phyloP scores from a whole-genome alignment of 1,140 invertebrate species.

The Drosophila sp. region DNA sequence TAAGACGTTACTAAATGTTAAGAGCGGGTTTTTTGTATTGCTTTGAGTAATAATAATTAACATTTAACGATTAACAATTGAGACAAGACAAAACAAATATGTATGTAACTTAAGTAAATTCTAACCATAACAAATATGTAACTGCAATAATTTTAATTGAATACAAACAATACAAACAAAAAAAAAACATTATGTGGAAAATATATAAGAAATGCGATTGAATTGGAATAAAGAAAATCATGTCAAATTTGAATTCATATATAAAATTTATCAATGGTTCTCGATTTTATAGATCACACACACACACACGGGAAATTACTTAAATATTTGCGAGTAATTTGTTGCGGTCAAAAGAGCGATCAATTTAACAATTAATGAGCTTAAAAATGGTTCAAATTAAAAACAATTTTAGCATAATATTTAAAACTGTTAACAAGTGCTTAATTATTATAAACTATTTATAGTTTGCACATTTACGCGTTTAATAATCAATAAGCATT shows the following conservation, averaged over 20 bases:
- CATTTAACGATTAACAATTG: slow-evolving; percentile 18
- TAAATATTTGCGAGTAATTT: not conserved
- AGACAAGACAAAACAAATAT: slow-evolving; percentile 21
- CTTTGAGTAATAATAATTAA: slow-evolving; percentile 11
- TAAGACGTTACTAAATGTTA: slow-evolving; percentile 1
- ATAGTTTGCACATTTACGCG: slow-evolving; percentile 20
- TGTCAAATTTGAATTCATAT: slow-evolving; percentile 2
- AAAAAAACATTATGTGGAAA: slow-evolving; percentile 20
- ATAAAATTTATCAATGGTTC: slow-evolving; percentile 5
- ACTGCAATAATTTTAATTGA: slow-evolving; percentile 28
- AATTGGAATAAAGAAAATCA: slow-evolving; percentile 15
- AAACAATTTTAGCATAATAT: not conserved
- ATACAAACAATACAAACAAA: slow-evolving; percentile 27
- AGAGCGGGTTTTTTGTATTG: slow-evolving; percentile 2
- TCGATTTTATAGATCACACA: not conserved
- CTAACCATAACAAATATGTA: slow-evolving; percentile 36
- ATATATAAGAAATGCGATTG: slow-evolving; percentile 5
- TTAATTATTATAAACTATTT: slow-evolving; percentile 24
- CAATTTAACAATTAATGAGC: slow-evolving; percentile 11
- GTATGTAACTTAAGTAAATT: slow-evolving; percentile 27
- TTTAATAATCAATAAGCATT: slow-evolving; percentile 10
- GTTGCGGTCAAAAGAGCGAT: not conserved
- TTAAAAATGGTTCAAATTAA: slow-evolving; percentile 1
- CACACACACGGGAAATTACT: not conserved
- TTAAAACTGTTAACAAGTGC: slow-evolving; percentile 2